Base-by-base conservation (phyloP, 1,140 invertebrate species). In the Zelostemma sp. region DNA sequence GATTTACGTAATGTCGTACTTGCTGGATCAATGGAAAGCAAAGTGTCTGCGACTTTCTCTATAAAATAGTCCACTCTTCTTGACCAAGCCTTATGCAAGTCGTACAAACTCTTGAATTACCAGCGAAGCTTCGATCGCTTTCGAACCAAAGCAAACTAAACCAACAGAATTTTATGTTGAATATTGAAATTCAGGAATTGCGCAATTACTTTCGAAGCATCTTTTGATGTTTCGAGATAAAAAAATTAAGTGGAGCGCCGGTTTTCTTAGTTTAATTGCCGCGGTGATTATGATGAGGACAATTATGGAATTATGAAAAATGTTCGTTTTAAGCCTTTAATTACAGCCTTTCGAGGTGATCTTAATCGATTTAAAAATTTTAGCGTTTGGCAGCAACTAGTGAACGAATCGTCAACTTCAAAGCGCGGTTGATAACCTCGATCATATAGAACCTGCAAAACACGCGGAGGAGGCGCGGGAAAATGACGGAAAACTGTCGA, bases 331-430 rank as follows among this genome's bases (percentile, higher is more conserved):
- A 25, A 3, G 8, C 21, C 21, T 25, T 8, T 25, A 25, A 25
- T 25, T 4, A 25, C 21, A 25, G 8, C 8, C n/a, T n/a, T n/a
- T n/a, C n/a, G n/a, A n/a, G n/a, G n/a, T n/a, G n/a, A n/a, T n/a
- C n/a, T n/a, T n/a, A n/a, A n/a, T n/a, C n/a, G n/a, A n/a, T n/a
- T n/a, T n/a, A n/a, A n/a, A n/a, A 14, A 16, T 88, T 87, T 5
- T 86, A 92, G 88, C 91, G 93, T 77, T 87, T 94, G 77, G 93
- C 93, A 40, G 92, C 93, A 79, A 94, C 93, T 72, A 94, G 93
- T 81, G 93, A 95, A 84, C 90, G 92, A 82, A 92, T 95, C 86
- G 93, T 95, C 75, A 94, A 94, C 90, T 95, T 94, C 90, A 95
- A 94, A 86, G 93, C 93, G 76, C 90, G 93, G 88, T 88, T 95